phyloP scores from a whole-genome alignment of 2,113 vertebrate genomes.

The Bos indicus region DNA sequence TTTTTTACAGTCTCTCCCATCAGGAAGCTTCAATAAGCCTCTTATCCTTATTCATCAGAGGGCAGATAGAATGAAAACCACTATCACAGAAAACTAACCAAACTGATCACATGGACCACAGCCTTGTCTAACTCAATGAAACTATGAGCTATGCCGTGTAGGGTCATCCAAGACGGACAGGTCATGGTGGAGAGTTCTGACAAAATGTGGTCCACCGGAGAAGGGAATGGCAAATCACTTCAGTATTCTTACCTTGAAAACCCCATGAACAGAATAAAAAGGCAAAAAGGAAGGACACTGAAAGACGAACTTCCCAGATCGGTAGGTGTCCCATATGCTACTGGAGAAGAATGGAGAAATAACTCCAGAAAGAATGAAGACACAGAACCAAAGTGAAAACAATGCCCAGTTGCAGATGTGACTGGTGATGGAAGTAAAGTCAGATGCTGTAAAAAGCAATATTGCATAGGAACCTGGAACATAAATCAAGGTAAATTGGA shows the following conservation, averaged over 20 bases:
- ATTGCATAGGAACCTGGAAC: not conserved
- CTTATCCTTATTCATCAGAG: not conserved
- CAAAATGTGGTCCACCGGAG: not conserved
- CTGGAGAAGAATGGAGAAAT: not conserved
- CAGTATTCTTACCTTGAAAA: not conserved
- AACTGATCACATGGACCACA: not conserved
- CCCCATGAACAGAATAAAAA: not conserved
- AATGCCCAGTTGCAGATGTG: not conserved
- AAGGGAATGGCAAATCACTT: not conserved
- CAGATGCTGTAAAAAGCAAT: not conserved
- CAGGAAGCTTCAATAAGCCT: not conserved
- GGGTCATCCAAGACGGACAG: rapidly evolving
- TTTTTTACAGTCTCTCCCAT: not conserved
- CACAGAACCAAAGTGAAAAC: not conserved
- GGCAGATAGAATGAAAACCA: not conserved
- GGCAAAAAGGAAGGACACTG: not conserved
- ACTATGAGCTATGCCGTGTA: not conserved
- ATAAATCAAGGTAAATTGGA: not conserved
- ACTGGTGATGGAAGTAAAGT: not conserved
- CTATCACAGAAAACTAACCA: not conserved
- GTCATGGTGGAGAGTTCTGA: not conserved
- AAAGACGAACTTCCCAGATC: not conserved
- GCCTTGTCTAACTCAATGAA: not conserved
- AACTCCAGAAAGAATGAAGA: not conserved
- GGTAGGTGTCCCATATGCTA: not conserved